Evolutionary conservation across 2,888 invertebrate genomes (phyloP), one percentile per base, ranked within the genome.

Genomic region (Nineta flava): DNA sequence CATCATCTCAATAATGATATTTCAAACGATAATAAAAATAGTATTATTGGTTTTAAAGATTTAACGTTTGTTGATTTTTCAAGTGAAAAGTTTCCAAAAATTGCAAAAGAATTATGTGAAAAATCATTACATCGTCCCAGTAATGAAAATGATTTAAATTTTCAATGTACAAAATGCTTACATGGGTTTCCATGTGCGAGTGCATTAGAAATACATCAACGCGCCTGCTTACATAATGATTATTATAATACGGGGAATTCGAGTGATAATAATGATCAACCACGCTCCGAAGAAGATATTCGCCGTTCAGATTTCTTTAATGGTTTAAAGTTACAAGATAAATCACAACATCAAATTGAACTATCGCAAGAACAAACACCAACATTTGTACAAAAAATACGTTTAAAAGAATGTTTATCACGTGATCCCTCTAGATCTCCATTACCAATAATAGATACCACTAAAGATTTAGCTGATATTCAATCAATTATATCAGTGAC

Each of bases 391-490:
- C 26, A 3, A 7, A 51, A 50, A 34, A 31, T 10, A 16, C 38
- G 35, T 34, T 32, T 38, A 13, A 46, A 38, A 41, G 41, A 46
- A 10, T 51, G 48, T 43, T 38, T 49, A 4, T 13, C 26, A 41
- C 10, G 17, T 5, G 15, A 12, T 2, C 26, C 40, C 6, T 21
- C 19, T 2, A 9, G 7, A 21, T 21, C 26, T 26, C 44, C 44
- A 21, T 38, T 38, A 15, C 38, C 38, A n/a, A 26, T 54, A 6
- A 54, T 58, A 32, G 79, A 79, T 57, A 71, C 72, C 54, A 76
- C 76, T 26, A 81, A 81, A 62, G 90, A 91, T 59, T 70, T 90
- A 53, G 90, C 90, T 43, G 90, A 90, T 60, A 88, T 91, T 54
- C 85, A 84, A 62, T 84, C 87, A 26, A 88, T 90, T 54, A 72